These are phyloP conservation scores for Acanthiza pusilla DNA, from an alignment of 2,797 vertebrate species.

Conservation along the genomic window DNA sequence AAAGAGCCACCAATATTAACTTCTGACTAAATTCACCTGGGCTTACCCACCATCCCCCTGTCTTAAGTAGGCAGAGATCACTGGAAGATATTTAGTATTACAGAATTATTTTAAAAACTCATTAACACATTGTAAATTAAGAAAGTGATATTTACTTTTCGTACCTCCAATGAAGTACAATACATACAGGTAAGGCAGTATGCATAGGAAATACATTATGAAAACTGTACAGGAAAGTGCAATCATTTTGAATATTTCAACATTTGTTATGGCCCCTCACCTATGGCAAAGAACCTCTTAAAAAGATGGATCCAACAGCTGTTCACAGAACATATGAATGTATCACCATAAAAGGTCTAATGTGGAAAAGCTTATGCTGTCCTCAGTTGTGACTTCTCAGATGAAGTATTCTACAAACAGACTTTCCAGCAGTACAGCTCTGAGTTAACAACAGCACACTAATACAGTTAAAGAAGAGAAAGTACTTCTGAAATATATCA, in stretches of 20 bases:
- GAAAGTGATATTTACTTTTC: background rate
- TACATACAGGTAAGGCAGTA: slow-evolving; percentile 5
- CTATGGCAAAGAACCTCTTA: background rate
- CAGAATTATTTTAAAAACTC: background rate
- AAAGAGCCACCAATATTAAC: background rate
- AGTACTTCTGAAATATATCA: background rate
- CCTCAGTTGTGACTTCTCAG: background rate
- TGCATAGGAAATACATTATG: slow-evolving; percentile 11
- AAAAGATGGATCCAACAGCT: slow-evolving; percentile 11
- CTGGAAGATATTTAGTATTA: background rate
- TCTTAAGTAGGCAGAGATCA: background rate
- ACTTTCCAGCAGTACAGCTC: background rate
- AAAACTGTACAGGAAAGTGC: slow-evolving; percentile 6
- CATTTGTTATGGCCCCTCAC: background rate
- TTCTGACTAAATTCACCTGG: background rate
- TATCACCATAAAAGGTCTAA: background rate
- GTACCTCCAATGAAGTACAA: background rate
- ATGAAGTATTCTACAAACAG: background rate
- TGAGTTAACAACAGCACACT: background rate
- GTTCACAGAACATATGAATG: slow-evolving; percentile 40
- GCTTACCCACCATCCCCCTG: background rate
- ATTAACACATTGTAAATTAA: background rate
- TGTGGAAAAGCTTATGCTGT: background rate
- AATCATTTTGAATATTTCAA: slow-evolving; percentile 3
- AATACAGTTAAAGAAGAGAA: background rate